These are phyloP conservation scores for Odontesthes bonariensis DNA, from an alignment of 2,113 vertebrate genomes.

Conservation along the genomic window DNA sequence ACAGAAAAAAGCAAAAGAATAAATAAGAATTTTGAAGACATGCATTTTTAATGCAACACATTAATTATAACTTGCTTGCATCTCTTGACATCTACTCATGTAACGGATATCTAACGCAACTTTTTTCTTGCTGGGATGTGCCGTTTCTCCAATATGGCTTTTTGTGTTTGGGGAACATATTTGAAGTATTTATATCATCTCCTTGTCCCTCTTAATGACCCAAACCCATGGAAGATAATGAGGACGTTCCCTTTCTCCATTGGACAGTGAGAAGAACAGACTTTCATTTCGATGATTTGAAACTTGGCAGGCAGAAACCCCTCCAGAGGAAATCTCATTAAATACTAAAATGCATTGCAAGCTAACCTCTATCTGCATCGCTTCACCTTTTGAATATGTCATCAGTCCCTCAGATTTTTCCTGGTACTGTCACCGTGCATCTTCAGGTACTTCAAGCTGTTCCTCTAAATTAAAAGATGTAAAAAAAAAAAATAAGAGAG, in stretches of 20 bases:
- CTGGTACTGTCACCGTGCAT: conserved; percentile 28
- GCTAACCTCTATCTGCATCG: conserved; percentile 68
- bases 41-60: not conserved
- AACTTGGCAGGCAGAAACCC: conserved; percentile 66
- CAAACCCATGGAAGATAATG: conserved; percentile 72
- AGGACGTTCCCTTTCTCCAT: conserved; percentile 59
- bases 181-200: conserved; percentile 56
- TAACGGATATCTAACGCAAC: not conserved
- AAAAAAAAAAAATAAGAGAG: conserved; percentile 13
- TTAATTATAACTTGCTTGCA: conserved; percentile 3
- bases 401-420: conserved; percentile 42
- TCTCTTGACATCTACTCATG: conserved; percentile 12
- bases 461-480: conserved; percentile 58
- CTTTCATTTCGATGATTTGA: conserved; percentile 70
- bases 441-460: conserved; percentile 43
- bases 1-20: not conserved
- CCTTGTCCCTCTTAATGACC: conserved; percentile 63
- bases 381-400: conserved; percentile 63
- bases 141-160: conserved; percentile 7
- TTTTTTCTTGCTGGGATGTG: conserved; percentile 14
- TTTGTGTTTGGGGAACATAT: conserved; percentile 9
- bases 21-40: conserved; percentile 14
- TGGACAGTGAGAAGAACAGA: conserved; percentile 61
- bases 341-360: conserved; percentile 56
- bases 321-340: conserved; percentile 79